Percentiles rank a stretch among this genome's conserved stretches.
phyloP scores from a whole-genome alignment of 1,140 invertebrate genomes.

The Elymnias hypermnestra region DNA sequence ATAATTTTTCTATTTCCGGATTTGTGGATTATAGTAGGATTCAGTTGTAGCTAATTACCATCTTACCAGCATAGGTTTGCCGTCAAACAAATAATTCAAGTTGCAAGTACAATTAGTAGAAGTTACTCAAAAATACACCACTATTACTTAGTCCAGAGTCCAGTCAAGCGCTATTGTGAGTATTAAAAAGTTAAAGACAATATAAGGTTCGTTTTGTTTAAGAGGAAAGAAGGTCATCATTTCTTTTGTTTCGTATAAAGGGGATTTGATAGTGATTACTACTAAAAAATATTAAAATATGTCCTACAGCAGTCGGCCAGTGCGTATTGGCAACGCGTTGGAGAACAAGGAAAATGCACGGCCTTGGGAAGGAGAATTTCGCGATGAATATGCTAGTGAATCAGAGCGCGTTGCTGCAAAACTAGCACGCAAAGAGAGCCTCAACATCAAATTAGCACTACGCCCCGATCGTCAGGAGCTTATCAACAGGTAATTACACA shows the following conservation, averaged over 20 bases:
- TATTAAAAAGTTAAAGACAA: no score
- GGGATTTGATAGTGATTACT: no score
- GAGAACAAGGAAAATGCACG: constrained; percentile 92
- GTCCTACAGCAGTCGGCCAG: constrained; percentile 81
- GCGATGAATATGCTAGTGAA: constrained; percentile 78
- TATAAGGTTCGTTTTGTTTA: background rate
- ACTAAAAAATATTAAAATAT: background rate
- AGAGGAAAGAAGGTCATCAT: background rate
- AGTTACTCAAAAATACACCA: no score
- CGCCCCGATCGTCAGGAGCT: constrained; percentile 78
- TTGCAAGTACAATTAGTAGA: no score
- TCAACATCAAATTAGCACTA: constrained; percentile 94
- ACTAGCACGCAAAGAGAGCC: constrained; percentile 95
- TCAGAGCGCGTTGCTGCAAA: constrained; percentile 87
- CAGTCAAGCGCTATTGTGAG: no score
- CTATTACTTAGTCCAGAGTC: no score
- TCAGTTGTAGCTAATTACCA: no score
- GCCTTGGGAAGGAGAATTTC: constrained; percentile 88
- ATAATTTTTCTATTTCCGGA: no score
- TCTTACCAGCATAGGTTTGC: no score
- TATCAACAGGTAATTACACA: no score
- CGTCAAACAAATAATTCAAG: no score
- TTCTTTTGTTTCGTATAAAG: background rate
- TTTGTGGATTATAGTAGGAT: no score
- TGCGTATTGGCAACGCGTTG: constrained; percentile 84